Evolutionary conservation across 2,888 invertebrate species (phyloP).

Genomic region (Machimus atricapillus): DNA sequence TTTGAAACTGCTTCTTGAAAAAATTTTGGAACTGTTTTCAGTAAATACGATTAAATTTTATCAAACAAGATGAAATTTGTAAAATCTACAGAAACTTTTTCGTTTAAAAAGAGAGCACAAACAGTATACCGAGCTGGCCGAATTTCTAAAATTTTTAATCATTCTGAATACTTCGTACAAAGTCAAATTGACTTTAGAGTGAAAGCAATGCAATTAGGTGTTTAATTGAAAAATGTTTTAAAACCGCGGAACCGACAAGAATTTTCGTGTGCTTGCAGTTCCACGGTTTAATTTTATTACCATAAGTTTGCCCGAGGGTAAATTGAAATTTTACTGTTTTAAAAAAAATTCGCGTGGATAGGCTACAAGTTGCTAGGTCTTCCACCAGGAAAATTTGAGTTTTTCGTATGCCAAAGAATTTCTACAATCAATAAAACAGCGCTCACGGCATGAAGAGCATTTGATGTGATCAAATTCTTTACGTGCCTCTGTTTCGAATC

Average conservation of each 20-base stretch:
- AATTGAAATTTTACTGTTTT: not conserved
- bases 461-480: conserved; percentile 20
- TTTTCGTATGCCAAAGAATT: not conserved
- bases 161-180: not conserved
- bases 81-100: not conserved
- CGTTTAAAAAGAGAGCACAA: not conserved
- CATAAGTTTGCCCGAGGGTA: not conserved
- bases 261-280: not conserved
- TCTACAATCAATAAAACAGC: not conserved
- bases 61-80: not conserved
- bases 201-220: not conserved
- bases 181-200: not conserved
- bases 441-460: not conserved
- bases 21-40: not conserved
- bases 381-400: not conserved
- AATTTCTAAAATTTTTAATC: not conserved
- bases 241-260: not conserved
- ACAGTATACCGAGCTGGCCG: not conserved
- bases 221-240: not conserved
- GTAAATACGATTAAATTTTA: not conserved
- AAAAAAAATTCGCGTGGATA: not conserved
- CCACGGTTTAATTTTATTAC: not conserved
- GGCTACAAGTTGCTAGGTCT: not conserved
- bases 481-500: conserved; percentile 11
- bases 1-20: not conserved